Evolutionary conservation across 2,888 invertebrate genomes (phyloP), one percentile per base, ranked within the genome.

Genomic region (Horisme vitalbata): DNA sequence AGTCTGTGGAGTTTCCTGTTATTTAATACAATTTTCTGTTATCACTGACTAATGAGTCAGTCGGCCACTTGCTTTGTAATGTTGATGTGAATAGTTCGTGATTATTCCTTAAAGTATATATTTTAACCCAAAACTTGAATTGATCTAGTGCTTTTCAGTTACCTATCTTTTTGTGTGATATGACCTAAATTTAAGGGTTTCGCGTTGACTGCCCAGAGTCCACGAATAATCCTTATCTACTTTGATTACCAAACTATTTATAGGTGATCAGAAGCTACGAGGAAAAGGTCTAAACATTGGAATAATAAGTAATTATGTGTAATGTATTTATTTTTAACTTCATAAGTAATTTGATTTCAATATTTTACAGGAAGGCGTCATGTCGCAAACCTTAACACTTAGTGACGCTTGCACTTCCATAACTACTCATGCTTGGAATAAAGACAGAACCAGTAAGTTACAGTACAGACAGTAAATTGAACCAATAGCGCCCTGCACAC

Each of bases 391-490:
- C 52, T 93, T 95, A 65, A 94, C 93, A 68, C 96, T 98, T 77
- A 96, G 97, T 63, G 93, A 91, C 67, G 90, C 91, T 66, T 91
- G 97, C 59, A 95, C 95, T 45, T 97, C 99, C 14, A 97, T 99
- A 67, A 97, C 97, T 55, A 97, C 98, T 84, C 99, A 99, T 90
- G 96, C 99, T 15, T 99, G 98, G 97, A 99, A 99, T 85, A 95
- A 95, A 72, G 96, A 98, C 80, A 93, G 95, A 78, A 94, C 94
- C 57, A 96, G 99, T 98, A 92, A 93, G 94, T 93, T 10, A 33
- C 14, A 15, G 14, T 14, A 7, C 3, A 2, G 7, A 23, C 1
- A 21, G 8, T 14, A n/a, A 11, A 5, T 11, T 14, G n/a, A n/a
- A n/a, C n/a, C n/a, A n/a, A n/a, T n/a, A n/a, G n/a, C n/a, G n/a